Percentiles rank a stretch among this genome's conserved stretches.
phyloP scores from a whole-genome alignment of 2,113 vertebrate species.

The Alethe castanea region DNA sequence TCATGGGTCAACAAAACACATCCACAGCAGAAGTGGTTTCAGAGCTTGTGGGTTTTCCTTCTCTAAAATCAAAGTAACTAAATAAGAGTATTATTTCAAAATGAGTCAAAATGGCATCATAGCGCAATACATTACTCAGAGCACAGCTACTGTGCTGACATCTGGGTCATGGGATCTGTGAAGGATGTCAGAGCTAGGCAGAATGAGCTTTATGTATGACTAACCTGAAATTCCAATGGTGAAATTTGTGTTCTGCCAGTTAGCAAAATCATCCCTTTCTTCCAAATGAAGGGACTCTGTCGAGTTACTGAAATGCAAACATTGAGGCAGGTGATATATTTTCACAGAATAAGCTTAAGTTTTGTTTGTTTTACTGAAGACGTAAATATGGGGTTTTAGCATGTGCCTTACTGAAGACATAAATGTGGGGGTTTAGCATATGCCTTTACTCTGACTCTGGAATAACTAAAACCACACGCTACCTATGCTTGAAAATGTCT shows the following conservation, averaged over 20 bases:
- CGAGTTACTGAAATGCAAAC: not conserved
- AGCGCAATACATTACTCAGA: not conserved
- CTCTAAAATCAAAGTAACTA: not conserved
- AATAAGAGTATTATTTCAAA: not conserved
- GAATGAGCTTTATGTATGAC: not conserved
- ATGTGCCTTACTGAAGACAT: not conserved
- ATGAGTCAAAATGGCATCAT: not conserved
- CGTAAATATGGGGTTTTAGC: not conserved
- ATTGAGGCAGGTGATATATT: not conserved
- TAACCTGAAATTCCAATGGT: not conserved
- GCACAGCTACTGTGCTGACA: not conserved
- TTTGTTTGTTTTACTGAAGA: not conserved
- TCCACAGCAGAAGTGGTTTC: not conserved
- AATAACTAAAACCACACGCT: not conserved
- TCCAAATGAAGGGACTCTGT: not conserved
- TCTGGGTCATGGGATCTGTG: not conserved
- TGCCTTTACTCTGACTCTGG: not conserved
- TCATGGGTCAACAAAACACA: accelerated
- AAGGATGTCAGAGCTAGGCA: not conserved
- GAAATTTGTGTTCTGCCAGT: not conserved
- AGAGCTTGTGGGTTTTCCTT: not conserved
- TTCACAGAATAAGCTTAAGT: not conserved
- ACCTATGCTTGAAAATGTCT: not conserved
- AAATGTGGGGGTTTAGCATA: not conserved
- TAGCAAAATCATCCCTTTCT: not conserved